These are phyloP conservation scores for Notiomystis cincta DNA, from an alignment of 2,113 vertebrate genomes.

Conservation along the genomic window DNA sequence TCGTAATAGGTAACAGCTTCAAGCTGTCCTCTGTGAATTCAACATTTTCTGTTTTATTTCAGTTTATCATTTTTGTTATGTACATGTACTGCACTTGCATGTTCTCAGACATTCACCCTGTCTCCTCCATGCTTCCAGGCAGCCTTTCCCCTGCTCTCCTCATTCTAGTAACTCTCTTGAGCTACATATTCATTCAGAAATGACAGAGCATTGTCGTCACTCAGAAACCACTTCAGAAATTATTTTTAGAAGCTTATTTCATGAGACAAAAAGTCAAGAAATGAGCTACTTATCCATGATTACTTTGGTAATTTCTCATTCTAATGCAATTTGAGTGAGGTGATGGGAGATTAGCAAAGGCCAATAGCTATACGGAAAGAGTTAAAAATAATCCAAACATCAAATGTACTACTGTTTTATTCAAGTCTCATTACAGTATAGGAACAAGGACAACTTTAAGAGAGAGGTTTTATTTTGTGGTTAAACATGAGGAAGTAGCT, in stretches of 20 bases:
- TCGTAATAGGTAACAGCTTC: not conserved
- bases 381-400: not conserved
- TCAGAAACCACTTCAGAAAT: not conserved
- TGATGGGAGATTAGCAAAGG: not conserved
- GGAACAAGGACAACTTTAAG: not conserved
- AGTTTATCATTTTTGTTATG: not conserved
- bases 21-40: not conserved
- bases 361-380: not conserved
- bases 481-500: not conserved
- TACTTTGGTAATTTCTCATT: not conserved
- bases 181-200: not conserved
- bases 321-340: not conserved
- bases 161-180: not conserved
- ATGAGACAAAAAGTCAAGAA: not conserved
- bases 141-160: not conserved
- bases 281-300: not conserved
- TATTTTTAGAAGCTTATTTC: not conserved
- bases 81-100: not conserved
- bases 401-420: not conserved
- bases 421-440: not conserved
- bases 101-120: not conserved
- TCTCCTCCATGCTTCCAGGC: not conserved
- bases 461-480: not conserved
- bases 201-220: not conserved
- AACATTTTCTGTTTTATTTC: not conserved